Conservation (phyloP, 2,113 vertebrate genomes). For the Clarias macrocephalus region DNA sequence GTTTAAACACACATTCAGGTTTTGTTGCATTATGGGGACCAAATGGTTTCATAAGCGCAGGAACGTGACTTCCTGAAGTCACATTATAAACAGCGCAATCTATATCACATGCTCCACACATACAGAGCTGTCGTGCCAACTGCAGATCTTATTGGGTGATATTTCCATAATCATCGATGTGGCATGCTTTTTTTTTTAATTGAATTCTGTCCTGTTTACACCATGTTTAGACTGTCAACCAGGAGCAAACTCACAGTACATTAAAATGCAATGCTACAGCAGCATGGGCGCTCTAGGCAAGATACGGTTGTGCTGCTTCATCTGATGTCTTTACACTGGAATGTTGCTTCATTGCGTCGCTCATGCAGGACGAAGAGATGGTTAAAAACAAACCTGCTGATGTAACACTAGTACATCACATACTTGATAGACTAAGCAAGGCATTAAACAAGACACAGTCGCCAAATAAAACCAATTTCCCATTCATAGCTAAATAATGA, state of each 20-base stretch:
- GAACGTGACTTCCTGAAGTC: not conserved
- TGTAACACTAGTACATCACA: not conserved
- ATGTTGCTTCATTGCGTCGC: not conserved
- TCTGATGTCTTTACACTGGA: not conserved
- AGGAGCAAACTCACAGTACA: not conserved
- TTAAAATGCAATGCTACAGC: not conserved
- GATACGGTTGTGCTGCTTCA: conserved; percentile 2
- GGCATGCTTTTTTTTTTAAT: conserved; percentile 1
- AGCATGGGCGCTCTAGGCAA: not conserved
- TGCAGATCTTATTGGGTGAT: not conserved
- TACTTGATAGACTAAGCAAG: not conserved
- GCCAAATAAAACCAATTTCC: too few relatives aligned
- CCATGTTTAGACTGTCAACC: conserved; percentile 13
- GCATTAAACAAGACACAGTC: not conserved
- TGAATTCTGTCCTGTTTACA: conserved; percentile 9
- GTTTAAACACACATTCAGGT: not conserved
- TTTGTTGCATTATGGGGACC: not conserved
- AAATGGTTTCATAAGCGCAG: not conserved
- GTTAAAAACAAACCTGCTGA: not conserved
- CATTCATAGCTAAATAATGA: not conserved
- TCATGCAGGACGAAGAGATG: not conserved
- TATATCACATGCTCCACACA: not conserved
- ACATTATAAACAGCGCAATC: not conserved
- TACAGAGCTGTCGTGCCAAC: not conserved
- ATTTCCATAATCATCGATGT: not conserved